These are phyloP conservation scores for Falco biarmicus DNA, from an alignment of 2,797 vertebrate genomes.

Conservation along the genomic window DNA sequence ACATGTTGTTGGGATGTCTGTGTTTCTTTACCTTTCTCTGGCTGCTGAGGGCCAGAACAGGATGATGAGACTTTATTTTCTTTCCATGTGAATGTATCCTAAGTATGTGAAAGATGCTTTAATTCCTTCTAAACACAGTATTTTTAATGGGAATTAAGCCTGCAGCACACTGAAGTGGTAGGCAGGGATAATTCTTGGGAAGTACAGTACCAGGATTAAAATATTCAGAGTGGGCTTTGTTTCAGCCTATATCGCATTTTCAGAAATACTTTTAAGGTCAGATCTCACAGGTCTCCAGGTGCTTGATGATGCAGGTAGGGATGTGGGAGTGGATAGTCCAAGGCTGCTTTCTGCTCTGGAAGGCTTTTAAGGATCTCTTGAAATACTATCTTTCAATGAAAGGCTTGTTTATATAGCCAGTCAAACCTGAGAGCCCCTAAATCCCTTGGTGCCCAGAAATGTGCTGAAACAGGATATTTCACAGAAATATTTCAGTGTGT, in stretches of 20 bases:
- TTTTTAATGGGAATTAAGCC: not conserved
- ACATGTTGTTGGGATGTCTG: not conserved
- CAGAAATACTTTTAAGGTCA: not conserved
- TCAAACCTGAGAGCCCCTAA: not conserved
- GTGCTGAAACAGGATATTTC: not conserved
- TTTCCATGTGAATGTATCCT: not conserved
- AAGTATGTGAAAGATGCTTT: not conserved
- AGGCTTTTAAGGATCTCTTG: not conserved
- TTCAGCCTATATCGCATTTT: not conserved
- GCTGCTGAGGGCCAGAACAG: not conserved
- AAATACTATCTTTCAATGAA: not conserved
- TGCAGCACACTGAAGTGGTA: not conserved
- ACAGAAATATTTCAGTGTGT: not conserved
- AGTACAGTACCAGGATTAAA: not conserved
- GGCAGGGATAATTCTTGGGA: not conserved
- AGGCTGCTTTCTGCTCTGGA: not conserved
- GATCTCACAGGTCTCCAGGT: not conserved
- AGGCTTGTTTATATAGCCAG: not conserved
- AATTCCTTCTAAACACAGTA: not conserved
- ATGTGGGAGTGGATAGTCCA: not conserved
- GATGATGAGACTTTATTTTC: not conserved
- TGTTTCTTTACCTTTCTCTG: not conserved
- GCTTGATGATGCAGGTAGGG: not conserved
- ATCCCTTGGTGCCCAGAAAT: not conserved
- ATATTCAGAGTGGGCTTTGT: not conserved